phyloP scores from a whole-genome alignment of 1,140 invertebrate species.

The Pristionchus pacificus region DNA sequence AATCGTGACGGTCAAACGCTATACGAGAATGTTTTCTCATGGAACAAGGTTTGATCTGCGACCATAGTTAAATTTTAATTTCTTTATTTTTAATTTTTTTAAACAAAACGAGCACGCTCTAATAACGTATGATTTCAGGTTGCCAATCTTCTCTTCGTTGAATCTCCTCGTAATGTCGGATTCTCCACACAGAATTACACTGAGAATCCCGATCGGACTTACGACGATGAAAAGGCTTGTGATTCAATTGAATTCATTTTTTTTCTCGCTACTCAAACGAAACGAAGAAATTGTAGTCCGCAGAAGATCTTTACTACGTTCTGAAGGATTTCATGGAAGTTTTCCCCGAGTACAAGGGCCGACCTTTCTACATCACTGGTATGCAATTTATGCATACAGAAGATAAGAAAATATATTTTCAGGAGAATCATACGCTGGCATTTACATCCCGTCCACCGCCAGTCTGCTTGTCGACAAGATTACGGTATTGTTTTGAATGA shows the following conservation, averaged over 20 bases:
- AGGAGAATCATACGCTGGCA: slow-evolving; percentile 60
- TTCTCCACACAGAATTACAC: slow-evolving; percentile 60
- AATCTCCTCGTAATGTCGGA: slow-evolving; percentile 63
- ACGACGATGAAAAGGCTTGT: slow-evolving; percentile 59
- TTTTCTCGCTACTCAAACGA: not conserved
- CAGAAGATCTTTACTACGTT: slow-evolving; percentile 43
- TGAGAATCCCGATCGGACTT: slow-evolving; percentile 58
- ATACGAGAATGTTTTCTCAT: slow-evolving; percentile 44
- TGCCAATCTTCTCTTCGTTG: slow-evolving; percentile 68
- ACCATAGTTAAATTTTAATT: no score
- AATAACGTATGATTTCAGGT: slow-evolving; percentile 61
- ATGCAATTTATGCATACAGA: no score
- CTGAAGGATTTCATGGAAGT: slow-evolving; percentile 61
- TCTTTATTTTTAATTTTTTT: no score
- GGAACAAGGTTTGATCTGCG: slow-evolving; percentile 58
- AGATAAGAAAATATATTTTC: no score
- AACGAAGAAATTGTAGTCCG: slow-evolving; percentile 7
- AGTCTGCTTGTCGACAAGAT: slow-evolving; percentile 54
- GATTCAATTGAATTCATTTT: no score
- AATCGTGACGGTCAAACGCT: slow-evolving; percentile 58
- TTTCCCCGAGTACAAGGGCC: slow-evolving; percentile 61
- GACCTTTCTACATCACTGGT: slow-evolving; percentile 60
- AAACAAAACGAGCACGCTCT: no score
- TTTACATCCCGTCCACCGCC: slow-evolving; percentile 61
- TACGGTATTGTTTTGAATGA: slow-evolving; percentile 7